Base-by-base conservation (phyloP, 2,888 invertebrate genomes). In the Aspidapion aeneum region DNA sequence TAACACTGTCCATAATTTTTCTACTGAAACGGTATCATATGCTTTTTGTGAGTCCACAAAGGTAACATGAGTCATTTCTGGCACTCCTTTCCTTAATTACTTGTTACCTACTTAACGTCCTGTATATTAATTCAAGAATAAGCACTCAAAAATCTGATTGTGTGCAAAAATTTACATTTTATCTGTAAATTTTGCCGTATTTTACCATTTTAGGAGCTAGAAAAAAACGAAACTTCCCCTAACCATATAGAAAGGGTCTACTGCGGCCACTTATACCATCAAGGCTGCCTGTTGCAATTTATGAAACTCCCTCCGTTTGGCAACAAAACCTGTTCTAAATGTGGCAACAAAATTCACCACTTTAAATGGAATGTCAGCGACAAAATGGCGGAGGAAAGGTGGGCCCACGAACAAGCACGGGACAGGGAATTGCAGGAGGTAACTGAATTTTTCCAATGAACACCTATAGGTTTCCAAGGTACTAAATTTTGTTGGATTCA, bases 351-450 rank as follows among this genome's bases (percentile, higher is more conserved):
- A 70, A 85, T 91, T 65, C 88, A 85, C 70, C 90, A 91, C 74
- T 89, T 89, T 68, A 90, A 89, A 72, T 91, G 90, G 88, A 85
- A 86, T 61, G 77, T 89, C 2, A 84, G 85, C 58, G 87, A 90
- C 21, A 86, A 86, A 73, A 79, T 90, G 35, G 88, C 89, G 0
- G 91, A 91, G 77, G 85, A 87, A 57, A 82, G 90, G 57, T 91
- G 91, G 90, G 90, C 90, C 1, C 90, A 90, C 73, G 86, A 90
- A 73, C 89, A 91, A 76, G 91, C 91, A 1, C 83, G 88, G 61
- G 84, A 86, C 70, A 79, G 91, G 65, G 91, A 91, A 75, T 79
- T 91, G 18, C 87, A 88, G 55, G 91, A 91, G 80, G 90, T 91
- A 7, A 84, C 86, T 1, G 90, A 91, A 72, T 91, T 91, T 77